phyloP scores from a whole-genome alignment of 2,888 invertebrate species.

The Melikaiella ostensackeni region DNA sequence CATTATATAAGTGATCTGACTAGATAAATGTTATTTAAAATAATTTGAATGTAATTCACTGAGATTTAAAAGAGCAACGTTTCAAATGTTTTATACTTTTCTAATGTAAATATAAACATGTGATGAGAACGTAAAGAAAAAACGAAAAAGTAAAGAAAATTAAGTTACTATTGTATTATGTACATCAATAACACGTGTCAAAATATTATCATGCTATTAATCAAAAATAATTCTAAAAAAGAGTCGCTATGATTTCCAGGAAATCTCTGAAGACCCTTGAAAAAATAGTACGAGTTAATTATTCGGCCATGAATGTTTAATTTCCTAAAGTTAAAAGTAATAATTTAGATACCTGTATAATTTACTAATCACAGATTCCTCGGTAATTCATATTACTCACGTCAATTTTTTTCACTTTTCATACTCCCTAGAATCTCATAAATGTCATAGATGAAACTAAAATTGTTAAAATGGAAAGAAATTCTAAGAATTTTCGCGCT shows the following conservation, averaged over 20 bases:
- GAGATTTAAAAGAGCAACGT: not conserved
- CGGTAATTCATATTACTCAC: not conserved
- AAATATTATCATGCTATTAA: too few relatives aligned
- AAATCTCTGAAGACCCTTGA: not conserved
- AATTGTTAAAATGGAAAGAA: slow-evolving; percentile 16
- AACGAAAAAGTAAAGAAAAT: not conserved
- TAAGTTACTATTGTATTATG: not conserved
- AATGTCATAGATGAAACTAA: slow-evolving; percentile 8
- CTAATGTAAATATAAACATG: not conserved
- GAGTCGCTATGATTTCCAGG: too few relatives aligned
- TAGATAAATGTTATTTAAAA: not conserved
- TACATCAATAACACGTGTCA: not conserved
- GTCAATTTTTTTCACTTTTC: not conserved
- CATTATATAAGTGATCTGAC: too few relatives aligned
- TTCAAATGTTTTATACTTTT: not conserved
- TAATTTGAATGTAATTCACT: not conserved
- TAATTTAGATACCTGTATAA: slow-evolving; percentile 9
- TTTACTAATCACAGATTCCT: not conserved
- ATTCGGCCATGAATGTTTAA: not conserved
- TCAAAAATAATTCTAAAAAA: too few relatives aligned
- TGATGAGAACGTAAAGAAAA: not conserved
- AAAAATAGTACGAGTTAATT: not conserved
- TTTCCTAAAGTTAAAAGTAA: slow-evolving; percentile 7
- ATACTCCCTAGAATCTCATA: slow-evolving; percentile 35
- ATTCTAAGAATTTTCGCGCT: slow-evolving; percentile 22